Evolutionary conservation across 2,113 vertebrate species (phyloP).

Genomic region (Tychaedon coryphoeus): DNA sequence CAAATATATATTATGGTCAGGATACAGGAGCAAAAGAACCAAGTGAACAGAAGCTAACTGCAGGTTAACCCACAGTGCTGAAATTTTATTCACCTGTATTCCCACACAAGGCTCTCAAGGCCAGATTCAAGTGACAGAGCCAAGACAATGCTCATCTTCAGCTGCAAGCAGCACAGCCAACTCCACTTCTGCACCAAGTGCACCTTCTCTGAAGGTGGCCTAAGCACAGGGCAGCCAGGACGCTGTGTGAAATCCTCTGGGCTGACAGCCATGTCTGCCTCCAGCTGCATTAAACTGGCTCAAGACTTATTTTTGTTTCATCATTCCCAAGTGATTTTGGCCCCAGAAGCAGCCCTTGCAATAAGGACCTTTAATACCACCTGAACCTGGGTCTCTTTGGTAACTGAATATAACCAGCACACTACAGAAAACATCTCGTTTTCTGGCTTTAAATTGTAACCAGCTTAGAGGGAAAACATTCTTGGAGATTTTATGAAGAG

Average conservation of each 20-base stretch:
- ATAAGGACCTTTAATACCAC: not conserved
- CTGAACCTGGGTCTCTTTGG: rapidly evolving
- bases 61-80: not conserved
- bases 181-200: not conserved
- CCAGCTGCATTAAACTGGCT: not conserved
- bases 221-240: not conserved
- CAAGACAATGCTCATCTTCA: rapidly evolving
- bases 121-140: not conserved
- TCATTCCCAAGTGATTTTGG: not conserved
- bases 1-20: rapidly evolving
- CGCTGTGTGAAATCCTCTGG: rapidly evolving
- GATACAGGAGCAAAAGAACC: not conserved
- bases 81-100: not conserved
- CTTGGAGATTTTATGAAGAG: not conserved
- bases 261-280: not conserved
- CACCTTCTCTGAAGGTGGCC: not conserved
- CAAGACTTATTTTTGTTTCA: not conserved
- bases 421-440: not conserved
- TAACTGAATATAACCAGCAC: rapidly evolving
- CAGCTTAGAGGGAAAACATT: not conserved
- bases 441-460: not conserved
- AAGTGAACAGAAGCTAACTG: not conserved
- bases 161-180: not conserved
- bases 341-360: not conserved
- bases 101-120: not conserved